Conservation (phyloP, 2,797 vertebrate genomes). For the Diplodus puntazzo region DNA sequence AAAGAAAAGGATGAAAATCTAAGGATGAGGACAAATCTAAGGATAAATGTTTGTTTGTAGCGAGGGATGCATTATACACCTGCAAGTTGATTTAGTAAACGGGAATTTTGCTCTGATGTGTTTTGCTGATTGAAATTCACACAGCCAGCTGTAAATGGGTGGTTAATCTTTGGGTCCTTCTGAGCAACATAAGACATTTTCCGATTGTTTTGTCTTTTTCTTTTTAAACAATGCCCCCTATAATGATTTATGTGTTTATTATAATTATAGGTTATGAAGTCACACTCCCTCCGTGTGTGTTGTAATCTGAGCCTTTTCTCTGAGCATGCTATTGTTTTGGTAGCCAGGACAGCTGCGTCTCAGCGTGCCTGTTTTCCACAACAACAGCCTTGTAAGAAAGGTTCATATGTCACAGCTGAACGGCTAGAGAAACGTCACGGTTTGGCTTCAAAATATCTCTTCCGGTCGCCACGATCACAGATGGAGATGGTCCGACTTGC, state of each 20-base stretch:
- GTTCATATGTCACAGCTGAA: too few relatives aligned
- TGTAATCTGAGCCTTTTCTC: too few relatives aligned
- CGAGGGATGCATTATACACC: slow-evolving; percentile 4
- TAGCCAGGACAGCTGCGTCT: too few relatives aligned
- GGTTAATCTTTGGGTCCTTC: slow-evolving; percentile 9
- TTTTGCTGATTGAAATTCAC: not conserved
- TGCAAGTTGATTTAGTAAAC: not conserved
- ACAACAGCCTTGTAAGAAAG: too few relatives aligned
- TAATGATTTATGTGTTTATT: slow-evolving; percentile 26
- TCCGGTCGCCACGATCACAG: too few relatives aligned
- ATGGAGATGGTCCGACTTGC: too few relatives aligned
- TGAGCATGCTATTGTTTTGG: too few relatives aligned
- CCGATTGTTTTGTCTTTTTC: too few relatives aligned
- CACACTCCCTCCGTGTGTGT: too few relatives aligned
- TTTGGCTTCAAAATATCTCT: too few relatives aligned
- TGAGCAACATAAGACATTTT: not conserved
- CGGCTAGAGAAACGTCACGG: too few relatives aligned
- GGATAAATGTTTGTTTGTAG: slow-evolving; percentile 14
- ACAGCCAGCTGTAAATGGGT: not conserved
- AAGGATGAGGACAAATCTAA: slow-evolving; percentile 37
- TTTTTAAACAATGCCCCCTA: not conserved
- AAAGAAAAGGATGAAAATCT: slow-evolving; percentile 22
- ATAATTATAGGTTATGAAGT: not conserved
- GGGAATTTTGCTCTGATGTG: not conserved
- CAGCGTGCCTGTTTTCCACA: too few relatives aligned